These are phyloP conservation scores for Celastrina argiolus DNA, from an alignment of 2,888 invertebrate genomes.

Conservation along the genomic window DNA sequence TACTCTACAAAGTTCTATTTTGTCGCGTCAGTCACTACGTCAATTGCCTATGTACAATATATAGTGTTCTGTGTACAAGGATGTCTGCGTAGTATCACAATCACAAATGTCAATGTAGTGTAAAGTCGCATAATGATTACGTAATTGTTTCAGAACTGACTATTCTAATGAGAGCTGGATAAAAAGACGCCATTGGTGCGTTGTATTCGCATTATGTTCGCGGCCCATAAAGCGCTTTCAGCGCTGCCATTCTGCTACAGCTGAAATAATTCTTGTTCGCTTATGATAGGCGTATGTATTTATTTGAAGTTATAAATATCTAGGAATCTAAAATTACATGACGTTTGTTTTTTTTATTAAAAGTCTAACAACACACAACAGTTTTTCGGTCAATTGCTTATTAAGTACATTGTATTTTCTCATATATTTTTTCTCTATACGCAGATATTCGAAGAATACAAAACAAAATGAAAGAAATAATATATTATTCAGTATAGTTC, in stretches of 20 bases:
- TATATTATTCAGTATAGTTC: background rate
- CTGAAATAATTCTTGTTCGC: background rate
- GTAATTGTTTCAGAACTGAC: conserved; percentile 41
- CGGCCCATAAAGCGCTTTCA: conserved; percentile 34
- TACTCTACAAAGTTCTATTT: background rate
- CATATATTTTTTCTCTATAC: too few species aligned
- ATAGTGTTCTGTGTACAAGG: background rate
- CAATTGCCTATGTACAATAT: background rate
- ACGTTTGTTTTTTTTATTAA: too few species aligned
- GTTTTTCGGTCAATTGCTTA: too few species aligned
- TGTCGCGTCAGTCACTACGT: background rate
- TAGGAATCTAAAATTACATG: too few species aligned
- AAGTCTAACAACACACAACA: too few species aligned
- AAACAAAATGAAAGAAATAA: too few species aligned
- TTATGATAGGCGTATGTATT: background rate
- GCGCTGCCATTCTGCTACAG: conserved; percentile 24
- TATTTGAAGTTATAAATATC: background rate
- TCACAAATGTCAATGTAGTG: conserved; percentile 1
- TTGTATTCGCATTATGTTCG: conserved; percentile 34
- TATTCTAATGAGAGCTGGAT: conserved; percentile 34
- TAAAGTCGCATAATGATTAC: conserved; percentile 26
- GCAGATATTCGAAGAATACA: too few species aligned
- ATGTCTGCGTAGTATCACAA: conserved; percentile 7
- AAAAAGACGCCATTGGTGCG: conserved; percentile 42
- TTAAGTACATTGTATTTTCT: too few species aligned